Evolutionary conservation across 1,140 invertebrate genomes (phyloP).

Genomic region (Lysiphlebus fabarum): DNA sequence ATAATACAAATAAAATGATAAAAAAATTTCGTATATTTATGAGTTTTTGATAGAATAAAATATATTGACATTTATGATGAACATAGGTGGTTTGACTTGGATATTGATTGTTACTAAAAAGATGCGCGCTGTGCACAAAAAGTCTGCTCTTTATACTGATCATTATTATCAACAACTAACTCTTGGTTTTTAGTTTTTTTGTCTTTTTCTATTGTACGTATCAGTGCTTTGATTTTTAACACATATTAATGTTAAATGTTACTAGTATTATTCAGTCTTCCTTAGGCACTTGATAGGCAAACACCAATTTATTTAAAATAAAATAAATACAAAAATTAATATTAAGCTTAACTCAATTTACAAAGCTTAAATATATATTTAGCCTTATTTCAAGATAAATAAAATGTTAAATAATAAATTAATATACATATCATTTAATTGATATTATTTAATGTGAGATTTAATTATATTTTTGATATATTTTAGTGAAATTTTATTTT

Average conservation of each 20-base stretch:
- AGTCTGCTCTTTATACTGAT: not conserved
- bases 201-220: not conserved
- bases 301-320: conserved; percentile 37
- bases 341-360: no score
- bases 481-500: no score
- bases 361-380: no score
- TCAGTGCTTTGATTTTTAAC: no score
- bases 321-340: not conserved
- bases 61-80: conserved; percentile 23
- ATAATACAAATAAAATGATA: not conserved
- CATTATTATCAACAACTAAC: not conserved
- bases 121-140: conserved; percentile 22
- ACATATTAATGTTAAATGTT: no score
- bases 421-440: no score
- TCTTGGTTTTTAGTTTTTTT: not conserved
- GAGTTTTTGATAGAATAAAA: conserved; percentile 5
- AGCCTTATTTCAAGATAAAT: no score
- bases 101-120: conserved; percentile 21
- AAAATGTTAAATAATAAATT: no score
- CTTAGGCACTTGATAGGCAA: conserved; percentile 49
- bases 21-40: not conserved
- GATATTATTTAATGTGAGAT: no score
- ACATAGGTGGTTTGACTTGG: not conserved
- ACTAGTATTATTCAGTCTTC: conserved; percentile 44
- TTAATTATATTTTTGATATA: no score